These are phyloP conservation scores for Solenopsis fugax DNA, from an alignment of 1,140 invertebrate genomes.

Conservation along the genomic window DNA sequence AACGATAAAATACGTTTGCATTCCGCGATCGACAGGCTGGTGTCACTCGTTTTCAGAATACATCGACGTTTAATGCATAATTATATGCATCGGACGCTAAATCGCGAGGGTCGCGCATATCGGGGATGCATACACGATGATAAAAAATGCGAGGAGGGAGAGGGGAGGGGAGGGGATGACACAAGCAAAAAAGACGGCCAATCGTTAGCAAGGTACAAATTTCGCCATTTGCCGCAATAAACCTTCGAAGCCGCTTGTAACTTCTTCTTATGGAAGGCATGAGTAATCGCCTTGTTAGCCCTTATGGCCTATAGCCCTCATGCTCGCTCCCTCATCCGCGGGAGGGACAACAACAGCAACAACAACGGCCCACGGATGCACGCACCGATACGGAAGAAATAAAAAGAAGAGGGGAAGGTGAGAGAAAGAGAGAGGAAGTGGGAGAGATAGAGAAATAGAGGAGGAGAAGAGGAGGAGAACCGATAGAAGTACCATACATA, in stretches of 20 bases:
- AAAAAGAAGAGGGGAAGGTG: constrained; percentile 52
- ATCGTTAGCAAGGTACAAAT: constrained; percentile 87
- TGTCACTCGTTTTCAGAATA: constrained; percentile 25
- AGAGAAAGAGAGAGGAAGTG: constrained; percentile 14
- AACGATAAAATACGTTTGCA: constrained; percentile 37
- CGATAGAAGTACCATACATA: constrained; percentile 79
- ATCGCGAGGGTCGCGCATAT: constrained; percentile 47
- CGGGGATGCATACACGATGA: background rate
- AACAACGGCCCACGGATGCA: constrained; percentile 72
- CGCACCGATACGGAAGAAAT: constrained; percentile 50
- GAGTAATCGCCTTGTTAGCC: constrained; percentile 87
- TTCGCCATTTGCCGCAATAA: constrained; percentile 86
- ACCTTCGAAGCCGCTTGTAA: constrained; percentile 85
- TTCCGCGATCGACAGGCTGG: constrained; percentile 28
- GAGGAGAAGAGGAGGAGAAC: background rate
- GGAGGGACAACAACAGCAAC: constrained; percentile 68
- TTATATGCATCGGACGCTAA: constrained; percentile 61
- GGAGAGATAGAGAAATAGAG: constrained; percentile 7
- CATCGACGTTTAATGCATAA: constrained; percentile 50
- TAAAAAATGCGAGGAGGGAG: constrained; percentile 23
- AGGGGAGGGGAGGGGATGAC: background rate
- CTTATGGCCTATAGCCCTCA: constrained; percentile 85
- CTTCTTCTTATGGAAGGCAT: constrained; percentile 86
- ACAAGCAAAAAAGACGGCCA: constrained; percentile 76
- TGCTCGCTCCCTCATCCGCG: constrained; percentile 78